Evolutionary conservation across 2,888 invertebrate species (phyloP), one percentile per base, ranked within the genome.

Genomic region (Apocheima hispidaria): DNA sequence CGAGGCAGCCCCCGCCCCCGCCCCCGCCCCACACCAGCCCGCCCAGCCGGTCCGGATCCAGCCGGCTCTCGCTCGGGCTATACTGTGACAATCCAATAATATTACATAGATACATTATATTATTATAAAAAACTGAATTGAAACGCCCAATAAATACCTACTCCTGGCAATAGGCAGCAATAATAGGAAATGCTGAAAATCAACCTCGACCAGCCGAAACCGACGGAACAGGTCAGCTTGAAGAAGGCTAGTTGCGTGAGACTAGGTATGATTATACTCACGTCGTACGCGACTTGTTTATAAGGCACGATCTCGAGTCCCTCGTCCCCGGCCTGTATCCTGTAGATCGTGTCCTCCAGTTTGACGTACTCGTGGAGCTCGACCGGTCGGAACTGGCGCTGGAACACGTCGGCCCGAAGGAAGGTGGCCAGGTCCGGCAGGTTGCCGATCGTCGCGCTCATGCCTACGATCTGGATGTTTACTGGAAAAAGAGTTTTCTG

Each of bases 361-460:
- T 98, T 98, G 0, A 97, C 94, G 75, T 95, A 97, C 86, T 97
- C 98, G 20, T 94, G 95, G 44, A 99, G 90, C 81, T 96, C 95
- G 1, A 99, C 96, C 0, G 99, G 99, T 40, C 99, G 94, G 88
- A 99, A 99, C 79, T 98, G 94, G 59, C 96, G 95, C 12, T 95
- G 94, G 83, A 96, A 99, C 12, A 97, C 92, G 51, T 97, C 96
- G 0, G 98, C 96, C 54, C 95, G 93, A 1, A 99, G 90, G 86
- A 98, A 99, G 54, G 84, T 77, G 0, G 96, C 95, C 41, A 99
- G 80, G 78, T 99, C 97, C 0, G 94, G 83, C 54, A 99, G 90
- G 88, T 99, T 99, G 60, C 97, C 98, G 72, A 99, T 96, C 0
- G 99, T 99, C 0, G 99, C 99, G 86, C 98, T 98, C 98, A 99